Base-by-base conservation (phyloP, 1,140 invertebrate species). In the Drosophila parvula region DNA sequence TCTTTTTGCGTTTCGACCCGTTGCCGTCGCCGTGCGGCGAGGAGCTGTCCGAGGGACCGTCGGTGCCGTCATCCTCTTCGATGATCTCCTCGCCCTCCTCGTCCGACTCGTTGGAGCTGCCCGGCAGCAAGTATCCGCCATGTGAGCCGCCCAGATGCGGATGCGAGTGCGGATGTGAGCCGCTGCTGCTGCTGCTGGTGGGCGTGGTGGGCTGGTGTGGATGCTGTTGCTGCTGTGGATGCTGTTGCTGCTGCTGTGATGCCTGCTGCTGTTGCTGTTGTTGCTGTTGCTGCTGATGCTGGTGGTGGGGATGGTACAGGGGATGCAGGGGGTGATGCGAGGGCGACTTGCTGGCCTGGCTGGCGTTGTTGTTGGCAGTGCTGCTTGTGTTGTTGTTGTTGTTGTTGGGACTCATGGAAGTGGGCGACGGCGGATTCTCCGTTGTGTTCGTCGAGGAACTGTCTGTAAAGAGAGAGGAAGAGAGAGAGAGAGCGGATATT, bases 1-100 rank as follows among this genome's bases (percentile, higher is more conserved):
- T 99, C 94, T 99, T 99, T 94, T 99, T 99, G 50, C 98, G 94
- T 91, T 98, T 97, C 8, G 90, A 91, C 27, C 90, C 83, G 38
- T 79, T 89, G 50, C 85, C 81, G 18, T 91, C 91, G 34, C 85
- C 91, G 51, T 95, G 95, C 16, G 93, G 91, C 34, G 93, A 88
- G 1, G 92, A 92, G 62, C 92, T 92, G 30, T 93, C 93, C 10
- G 92, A 93, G 56, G 95, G 93, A 2, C 93, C 93, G 22, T 94
- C 93, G 40, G 94, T 94, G 43, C 94, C 94, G 56, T 95, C 94
- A 56, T 95, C 94, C 30, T 94, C 94, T 78, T 95, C 91, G 53
- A 92, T 92, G 45, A 92, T 95, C 73, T 94, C 94, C 61, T 94
- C 94, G 55, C 81, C 93, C 43, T 95, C 94, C 36, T 93, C 93